phyloP scores from a whole-genome alignment of 2,888 invertebrate species.

The Heliconius ismenius region DNA sequence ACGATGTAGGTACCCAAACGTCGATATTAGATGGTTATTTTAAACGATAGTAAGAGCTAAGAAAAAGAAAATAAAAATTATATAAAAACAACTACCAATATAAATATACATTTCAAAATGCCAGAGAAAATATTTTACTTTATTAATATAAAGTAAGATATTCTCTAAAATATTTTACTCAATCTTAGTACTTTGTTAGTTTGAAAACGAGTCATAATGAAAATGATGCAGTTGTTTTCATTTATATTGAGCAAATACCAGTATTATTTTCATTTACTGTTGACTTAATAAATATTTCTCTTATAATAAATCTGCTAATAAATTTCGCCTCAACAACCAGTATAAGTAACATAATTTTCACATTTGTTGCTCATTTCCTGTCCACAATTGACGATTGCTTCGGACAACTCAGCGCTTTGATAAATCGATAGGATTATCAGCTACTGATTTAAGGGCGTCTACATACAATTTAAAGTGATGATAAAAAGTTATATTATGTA shows the following conservation, averaged over 20 bases:
- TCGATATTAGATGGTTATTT: no score
- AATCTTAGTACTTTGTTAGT: background rate
- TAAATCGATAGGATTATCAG: slow-evolving; percentile 72
- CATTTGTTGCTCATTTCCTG: slow-evolving; percentile 58
- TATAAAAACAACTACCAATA: no score
- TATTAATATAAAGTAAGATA: background rate
- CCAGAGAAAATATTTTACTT: no score
- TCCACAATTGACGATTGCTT: slow-evolving; percentile 59
- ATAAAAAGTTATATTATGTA: background rate
- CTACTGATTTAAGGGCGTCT: slow-evolving; percentile 50
- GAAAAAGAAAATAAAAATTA: no score
- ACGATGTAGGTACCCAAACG: no score
- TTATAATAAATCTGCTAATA: slow-evolving; percentile 33
- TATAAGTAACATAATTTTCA: slow-evolving; percentile 42
- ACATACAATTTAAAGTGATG: slow-evolving; percentile 32
- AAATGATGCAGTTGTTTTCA: background rate
- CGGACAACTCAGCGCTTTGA: slow-evolving; percentile 65
- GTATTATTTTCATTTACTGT: slow-evolving; percentile 23
- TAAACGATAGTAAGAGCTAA: no score
- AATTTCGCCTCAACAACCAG: slow-evolving; percentile 35
- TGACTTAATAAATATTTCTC: slow-evolving; percentile 38
- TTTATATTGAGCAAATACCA: slow-evolving; percentile 3
- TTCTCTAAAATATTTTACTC: background rate
- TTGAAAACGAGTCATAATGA: background rate
- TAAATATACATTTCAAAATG: background rate